Evolutionary conservation across 2,113 vertebrate species (phyloP).

Genomic region (Lycaon pictus): DNA sequence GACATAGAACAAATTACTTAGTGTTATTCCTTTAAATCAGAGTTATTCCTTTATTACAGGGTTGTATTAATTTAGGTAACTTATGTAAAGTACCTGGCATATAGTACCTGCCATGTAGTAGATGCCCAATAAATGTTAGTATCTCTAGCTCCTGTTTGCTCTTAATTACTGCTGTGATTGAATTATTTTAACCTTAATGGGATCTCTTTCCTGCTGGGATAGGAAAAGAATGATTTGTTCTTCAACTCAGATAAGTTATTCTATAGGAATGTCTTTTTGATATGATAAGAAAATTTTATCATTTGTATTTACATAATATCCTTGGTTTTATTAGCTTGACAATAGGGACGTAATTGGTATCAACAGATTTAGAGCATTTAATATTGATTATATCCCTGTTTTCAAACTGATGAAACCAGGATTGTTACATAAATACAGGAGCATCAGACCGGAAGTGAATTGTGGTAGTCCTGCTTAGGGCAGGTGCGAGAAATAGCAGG

Average conservation of each 20-base stretch:
- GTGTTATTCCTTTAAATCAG: not conserved
- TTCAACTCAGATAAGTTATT: not conserved
- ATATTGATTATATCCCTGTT: not conserved
- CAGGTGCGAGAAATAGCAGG: fast-evolving
- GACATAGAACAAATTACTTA: not conserved
- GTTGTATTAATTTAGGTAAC: not conserved
- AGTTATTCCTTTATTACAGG: not conserved
- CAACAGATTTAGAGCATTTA: not conserved
- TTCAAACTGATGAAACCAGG: not conserved
- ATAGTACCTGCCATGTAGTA: not conserved
- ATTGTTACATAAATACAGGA: not conserved
- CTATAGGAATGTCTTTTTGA: not conserved
- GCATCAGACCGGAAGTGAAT: not conserved
- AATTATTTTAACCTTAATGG: not conserved
- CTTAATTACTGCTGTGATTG: not conserved
- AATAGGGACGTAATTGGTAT: not conserved
- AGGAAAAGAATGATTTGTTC: not conserved
- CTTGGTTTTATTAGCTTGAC: not conserved
- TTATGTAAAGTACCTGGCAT: not conserved
- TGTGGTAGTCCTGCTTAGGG: not conserved
- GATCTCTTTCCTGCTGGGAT: not conserved
- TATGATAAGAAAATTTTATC: not conserved
- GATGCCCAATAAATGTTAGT: not conserved
- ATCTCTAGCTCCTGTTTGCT: not conserved
- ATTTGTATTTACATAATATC: not conserved